Evolutionary conservation across 2,797 vertebrate species (phyloP), one percentile per base, ranked within the genome.

Genomic region (Hirundo rustica): DNA sequence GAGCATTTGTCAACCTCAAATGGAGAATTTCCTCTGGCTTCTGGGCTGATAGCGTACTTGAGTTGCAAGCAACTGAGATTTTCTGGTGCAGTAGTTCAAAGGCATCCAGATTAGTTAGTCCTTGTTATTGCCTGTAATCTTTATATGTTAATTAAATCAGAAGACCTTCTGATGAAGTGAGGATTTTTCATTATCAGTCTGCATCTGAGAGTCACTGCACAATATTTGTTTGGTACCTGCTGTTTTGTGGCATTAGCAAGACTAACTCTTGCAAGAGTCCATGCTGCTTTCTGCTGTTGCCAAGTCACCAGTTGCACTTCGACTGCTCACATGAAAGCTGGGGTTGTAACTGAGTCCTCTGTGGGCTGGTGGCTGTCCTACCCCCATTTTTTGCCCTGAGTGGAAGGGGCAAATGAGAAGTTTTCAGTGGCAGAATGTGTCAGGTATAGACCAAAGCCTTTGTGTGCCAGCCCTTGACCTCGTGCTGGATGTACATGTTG

Each of bases 401-500:
- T 51, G 25, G 38, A 77, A 71, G 53, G 32, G 32, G 27, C 29
- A 93, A 71, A 19, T 57, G 18, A 48, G 25, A 66, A 66, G 9
- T 36, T 66, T 78, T 55, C 55, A 47, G 23, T 55, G 44, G n/a
- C 45, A 67, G 40, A 91, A 70, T 50, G 5, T 32, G 26, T 53
- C 23, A 30, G n/a, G 16, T 73, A 21, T 74, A 14, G 36, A 67
- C 42, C 1, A 6, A 78, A 23, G 45, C 50, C 16, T 65, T 77
- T 67, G 27, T 16, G 22, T 57, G 40, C 9, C 18, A 48, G 48
- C 4, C 4, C 36, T 66, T 88, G 40, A 58, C 30, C 20, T 70
- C 2, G 1, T 70, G 20, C 34, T 42, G 50, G 61, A 32, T 11
- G 54, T 54, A 18, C 2, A 3, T 0, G 0, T 44, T 62, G 32